Base-by-base conservation (phyloP, 2,888 invertebrate genomes). In the Vandiemenella viatica region DNA sequence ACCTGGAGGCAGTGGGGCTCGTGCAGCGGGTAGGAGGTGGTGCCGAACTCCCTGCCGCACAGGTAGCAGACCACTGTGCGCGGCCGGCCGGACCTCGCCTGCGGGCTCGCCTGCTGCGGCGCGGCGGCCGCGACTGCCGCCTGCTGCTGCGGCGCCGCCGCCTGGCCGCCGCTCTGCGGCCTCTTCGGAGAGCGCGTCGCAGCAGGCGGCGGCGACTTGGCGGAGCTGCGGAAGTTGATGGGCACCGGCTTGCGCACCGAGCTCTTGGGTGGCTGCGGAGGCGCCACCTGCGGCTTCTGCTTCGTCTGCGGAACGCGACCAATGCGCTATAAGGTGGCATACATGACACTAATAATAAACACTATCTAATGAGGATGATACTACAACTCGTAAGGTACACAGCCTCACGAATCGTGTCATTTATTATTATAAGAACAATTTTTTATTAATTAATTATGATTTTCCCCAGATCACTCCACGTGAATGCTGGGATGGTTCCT, bases 1-100 rank as follows among this genome's bases (percentile, higher is more conserved):
- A 76, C 76, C 70, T 75, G 66, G 54, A 75, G 61, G 61, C 80
- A 81, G 58, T 76, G 77, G 1, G 79, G 78, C 60, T 80, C 79
- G 59, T 81, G 80, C 53, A 80, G 71, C 5, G 72, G 68, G 53
- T 79, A 71, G 15, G 78, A 78, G 41, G 76, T 74, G 4, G 75
- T 74, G 5, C 80, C 80, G 61, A 79, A 80, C 60, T 79, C 77
- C 47, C 79, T 66, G 4, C 76, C 75, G 61, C 80, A 80, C 46
- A 79, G 69, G 59, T 78, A 79, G 58, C 80, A 80, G 26, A 71
- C 69, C 10, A 74, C 61, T 0, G 70, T 63, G 40, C 59, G 60
- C 5, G 63, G 64, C 54, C 50, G 23, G 13, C 22, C 19, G 7
- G n/a, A 13, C 18, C 40, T 19, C 18, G 10, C 23, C 13, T 26